Evolutionary conservation across 2,113 vertebrate genomes (phyloP), one percentile per base, ranked within the genome.

Genomic region (Patagioenas fasciata): DNA sequence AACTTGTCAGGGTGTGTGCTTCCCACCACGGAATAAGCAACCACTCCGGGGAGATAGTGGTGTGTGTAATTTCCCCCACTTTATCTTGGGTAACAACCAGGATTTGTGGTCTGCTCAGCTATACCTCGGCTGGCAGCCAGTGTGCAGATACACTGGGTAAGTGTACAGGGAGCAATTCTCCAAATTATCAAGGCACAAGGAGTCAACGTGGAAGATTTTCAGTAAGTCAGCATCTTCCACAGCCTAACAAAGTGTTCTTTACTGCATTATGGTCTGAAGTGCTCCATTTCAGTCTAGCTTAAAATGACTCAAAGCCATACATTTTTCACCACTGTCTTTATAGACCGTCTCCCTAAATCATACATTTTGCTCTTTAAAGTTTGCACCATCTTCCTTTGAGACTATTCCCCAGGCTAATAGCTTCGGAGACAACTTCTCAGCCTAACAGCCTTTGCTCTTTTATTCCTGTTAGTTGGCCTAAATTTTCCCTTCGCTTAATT

Each of bases 401-500:
- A 78, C n/a, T 75, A 85, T 94, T 95, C 92, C 93, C 83, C 65
- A 93, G 92, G 61, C 88, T 96, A 93, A 91, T 40, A 81, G 67
- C 90, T 94, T 83, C 0, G 9, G 73, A 95, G 83, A 91, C 91
- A 92, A 81, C 77, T 92, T 50, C 80, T 78, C 92, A 96, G 84
- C 58, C 88, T 96, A 93, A 95, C 92, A 89, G 95, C 85, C 90
- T 85, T 90, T 54, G 70, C 79, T 94, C 61, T 94, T 97, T 96
- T 93, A 95, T 96, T 96, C 79, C 87, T 0, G 0, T 89, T 96
- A 93, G 84, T 85, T 95, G 88, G 89, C 79, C 91, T 95, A 85
- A 95, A 93, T 97, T 95, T 95, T 88, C 91, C 60, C 79, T 89
- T 64, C 1, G 0, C 72, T 67, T 96, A 93, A 85, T 73, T 91